These are phyloP conservation scores for Cuniculus paca DNA, from an alignment of 2,797 vertebrate species.

Conservation along the genomic window DNA sequence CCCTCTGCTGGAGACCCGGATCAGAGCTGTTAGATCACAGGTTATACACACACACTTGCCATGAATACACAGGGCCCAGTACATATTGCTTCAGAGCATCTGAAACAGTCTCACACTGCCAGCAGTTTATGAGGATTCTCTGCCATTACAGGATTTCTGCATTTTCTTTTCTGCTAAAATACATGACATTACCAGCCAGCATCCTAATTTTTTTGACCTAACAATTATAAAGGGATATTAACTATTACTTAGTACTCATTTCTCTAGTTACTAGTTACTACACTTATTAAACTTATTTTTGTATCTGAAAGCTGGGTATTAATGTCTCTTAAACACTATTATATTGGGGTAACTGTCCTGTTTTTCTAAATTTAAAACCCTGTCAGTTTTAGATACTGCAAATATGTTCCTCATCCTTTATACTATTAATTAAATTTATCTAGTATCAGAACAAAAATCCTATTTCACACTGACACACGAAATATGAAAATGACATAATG, in stretches of 20 bases:
- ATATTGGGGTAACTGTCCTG: neutral
- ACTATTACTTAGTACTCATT: neutral
- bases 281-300: neutral
- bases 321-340: neutral
- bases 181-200: neutral
- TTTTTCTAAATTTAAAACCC: neutral
- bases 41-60: neutral
- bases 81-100: neutral
- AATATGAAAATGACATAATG: neutral
- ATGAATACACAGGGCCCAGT: neutral
- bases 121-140: neutral
- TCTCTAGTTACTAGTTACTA: neutral
- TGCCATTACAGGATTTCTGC: neutral
- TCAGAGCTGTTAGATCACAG: neutral
- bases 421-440: neutral
- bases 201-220: neutral
- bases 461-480: neutral
- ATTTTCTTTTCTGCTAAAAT: neutral
- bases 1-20: neutral
- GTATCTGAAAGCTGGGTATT: neutral
- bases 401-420: neutral
- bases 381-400: neutral
- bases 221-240: neutral
- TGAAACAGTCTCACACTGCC: neutral
- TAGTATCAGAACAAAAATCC: neutral